phyloP scores from a whole-genome alignment of 1,140 invertebrate genomes.

The Leptinotarsa undecemlineata region DNA sequence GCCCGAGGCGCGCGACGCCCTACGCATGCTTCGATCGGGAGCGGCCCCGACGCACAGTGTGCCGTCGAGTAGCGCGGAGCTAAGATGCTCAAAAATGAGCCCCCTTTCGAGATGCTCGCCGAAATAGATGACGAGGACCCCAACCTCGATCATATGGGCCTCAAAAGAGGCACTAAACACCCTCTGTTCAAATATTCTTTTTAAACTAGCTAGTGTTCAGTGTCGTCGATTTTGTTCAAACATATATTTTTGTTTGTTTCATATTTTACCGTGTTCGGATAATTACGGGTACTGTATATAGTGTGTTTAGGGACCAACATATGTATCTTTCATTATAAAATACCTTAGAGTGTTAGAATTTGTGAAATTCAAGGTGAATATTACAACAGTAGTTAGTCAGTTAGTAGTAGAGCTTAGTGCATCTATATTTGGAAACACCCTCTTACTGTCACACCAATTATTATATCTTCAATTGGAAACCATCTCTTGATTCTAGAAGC shows the following conservation, averaged over 20 bases:
- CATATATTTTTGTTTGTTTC: constrained; percentile 38
- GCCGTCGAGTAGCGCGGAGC: constrained; percentile 14
- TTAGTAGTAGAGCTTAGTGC: no score
- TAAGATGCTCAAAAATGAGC: constrained; percentile 18
- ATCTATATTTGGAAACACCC: no score
- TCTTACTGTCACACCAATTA: no score
- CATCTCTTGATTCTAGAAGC: no score
- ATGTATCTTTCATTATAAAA: constrained; percentile 13
- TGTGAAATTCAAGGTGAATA: constrained; percentile 46
- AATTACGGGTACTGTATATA: constrained; percentile 54
- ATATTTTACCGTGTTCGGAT: constrained; percentile 44
- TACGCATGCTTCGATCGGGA: constrained; percentile 19
- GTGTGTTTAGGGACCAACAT: constrained; percentile 53
- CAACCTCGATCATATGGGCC: constrained; percentile 17
- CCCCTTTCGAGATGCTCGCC: constrained; percentile 16
- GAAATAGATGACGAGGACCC: constrained; percentile 19
- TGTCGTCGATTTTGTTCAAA: constrained; percentile 20
- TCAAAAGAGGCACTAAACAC: constrained; percentile 19
- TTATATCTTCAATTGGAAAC: no score
- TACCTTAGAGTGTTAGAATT: constrained; percentile 29
- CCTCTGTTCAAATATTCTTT: not conserved
- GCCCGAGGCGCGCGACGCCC: not conserved
- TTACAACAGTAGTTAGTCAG: constrained; percentile 32
- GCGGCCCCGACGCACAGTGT: constrained; percentile 16
- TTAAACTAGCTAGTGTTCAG: constrained; percentile 20